These are phyloP conservation scores for Hyalella azteca DNA, from an alignment of 2,888 invertebrate species.

Conservation along the genomic window DNA sequence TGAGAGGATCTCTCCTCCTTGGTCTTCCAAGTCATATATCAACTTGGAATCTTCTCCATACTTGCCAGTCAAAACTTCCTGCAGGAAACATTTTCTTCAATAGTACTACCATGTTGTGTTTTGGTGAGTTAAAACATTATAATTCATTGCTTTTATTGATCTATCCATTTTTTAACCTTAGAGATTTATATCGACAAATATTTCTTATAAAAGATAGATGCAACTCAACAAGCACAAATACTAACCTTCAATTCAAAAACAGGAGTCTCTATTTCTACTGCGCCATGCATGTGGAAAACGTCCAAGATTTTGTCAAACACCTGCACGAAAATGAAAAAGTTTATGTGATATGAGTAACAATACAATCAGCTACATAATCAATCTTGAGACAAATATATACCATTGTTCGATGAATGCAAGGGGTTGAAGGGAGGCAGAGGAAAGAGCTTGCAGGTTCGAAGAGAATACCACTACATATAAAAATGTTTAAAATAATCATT, in stretches of 20 bases:
- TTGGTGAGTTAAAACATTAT: no score
- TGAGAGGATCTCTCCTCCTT: slow-evolving; percentile 96
- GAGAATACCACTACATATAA: no score
- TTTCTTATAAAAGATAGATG: background rate
- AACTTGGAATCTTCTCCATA: slow-evolving; percentile 99
- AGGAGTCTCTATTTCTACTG: slow-evolving; percentile 97
- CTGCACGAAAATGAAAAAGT: slow-evolving; percentile 29
- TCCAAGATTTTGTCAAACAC: slow-evolving; percentile 79
- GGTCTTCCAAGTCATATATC: slow-evolving; percentile 97
- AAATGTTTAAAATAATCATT: no score
- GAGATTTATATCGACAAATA: background rate
- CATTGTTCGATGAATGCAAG: background rate
- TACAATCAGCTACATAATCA: background rate
- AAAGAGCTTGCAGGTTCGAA: no score
- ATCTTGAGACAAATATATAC: background rate
- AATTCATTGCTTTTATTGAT: no score
- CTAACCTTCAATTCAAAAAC: slow-evolving; percentile 90
- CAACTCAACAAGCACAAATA: background rate
- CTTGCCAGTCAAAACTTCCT: slow-evolving; percentile 97
- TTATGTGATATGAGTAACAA: background rate
- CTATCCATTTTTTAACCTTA: background rate
- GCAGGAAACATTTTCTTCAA: slow-evolving; percentile 80
- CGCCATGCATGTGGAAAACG: slow-evolving; percentile 96
- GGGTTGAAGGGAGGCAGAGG: background rate
- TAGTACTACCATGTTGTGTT: no score